Percentiles rank a stretch among this genome's conserved stretches.
phyloP scores from a whole-genome alignment of 1,140 invertebrate genomes.

The Olivierus martensii region DNA sequence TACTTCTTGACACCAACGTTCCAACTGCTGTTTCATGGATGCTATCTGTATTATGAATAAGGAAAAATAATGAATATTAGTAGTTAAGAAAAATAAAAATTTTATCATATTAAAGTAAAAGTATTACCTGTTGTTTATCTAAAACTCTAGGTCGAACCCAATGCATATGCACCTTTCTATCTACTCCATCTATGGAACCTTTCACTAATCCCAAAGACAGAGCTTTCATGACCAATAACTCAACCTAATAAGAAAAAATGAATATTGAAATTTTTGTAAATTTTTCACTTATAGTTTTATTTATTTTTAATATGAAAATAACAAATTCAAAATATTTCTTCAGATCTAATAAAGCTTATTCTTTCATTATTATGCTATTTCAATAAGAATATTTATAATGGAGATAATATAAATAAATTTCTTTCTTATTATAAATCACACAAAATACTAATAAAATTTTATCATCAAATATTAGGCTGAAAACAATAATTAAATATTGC shows the following conservation, averaged over 20 bases:
- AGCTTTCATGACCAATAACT: slow-evolving; percentile 95
- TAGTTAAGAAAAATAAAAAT: slow-evolving; percentile 2
- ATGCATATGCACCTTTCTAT: slow-evolving; percentile 59
- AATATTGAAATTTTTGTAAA: neutral
- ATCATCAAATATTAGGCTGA: too few species aligned
- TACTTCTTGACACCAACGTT: slow-evolving; percentile 69
- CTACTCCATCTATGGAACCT: slow-evolving; percentile 91
- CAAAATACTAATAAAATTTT: too few species aligned
- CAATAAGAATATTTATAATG: too few species aligned
- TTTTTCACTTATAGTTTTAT: too few species aligned
- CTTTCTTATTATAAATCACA: too few species aligned
- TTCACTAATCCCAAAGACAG: slow-evolving; percentile 84
- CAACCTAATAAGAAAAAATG: slow-evolving; percentile 52
- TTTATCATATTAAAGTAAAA: neutral
- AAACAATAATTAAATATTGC: too few species aligned
- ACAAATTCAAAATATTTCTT: too few species aligned
- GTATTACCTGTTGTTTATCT: slow-evolving; percentile 45
- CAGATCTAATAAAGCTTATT: too few species aligned
- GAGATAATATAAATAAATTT: too few species aligned
- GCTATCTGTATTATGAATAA: slow-evolving; percentile 42
- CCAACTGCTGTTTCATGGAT: slow-evolving; percentile 59
- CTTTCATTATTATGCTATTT: too few species aligned
- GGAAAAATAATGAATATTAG: neutral
- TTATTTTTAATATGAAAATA: too few species aligned
- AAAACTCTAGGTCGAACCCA: slow-evolving; percentile 89